A percentile compares a stretch with the other conserved stretches of the same genome.
Evolutionary conservation across 1,140 invertebrate species (phyloP).

Genomic region (Conus ventricosus): DNA sequence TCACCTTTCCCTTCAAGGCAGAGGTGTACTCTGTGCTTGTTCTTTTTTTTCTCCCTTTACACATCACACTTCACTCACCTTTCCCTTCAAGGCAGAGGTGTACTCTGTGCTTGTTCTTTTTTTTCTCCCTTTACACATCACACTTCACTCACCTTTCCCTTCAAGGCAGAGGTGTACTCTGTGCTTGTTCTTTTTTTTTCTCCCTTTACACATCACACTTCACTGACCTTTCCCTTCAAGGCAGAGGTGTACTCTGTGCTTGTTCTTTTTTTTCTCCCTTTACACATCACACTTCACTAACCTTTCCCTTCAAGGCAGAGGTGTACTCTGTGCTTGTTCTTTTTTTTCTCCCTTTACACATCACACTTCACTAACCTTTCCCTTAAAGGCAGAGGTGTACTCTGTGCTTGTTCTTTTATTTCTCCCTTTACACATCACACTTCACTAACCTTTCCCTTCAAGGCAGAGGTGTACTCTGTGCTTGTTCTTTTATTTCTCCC

Average conservation of each 20-base stretch:
- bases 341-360: too few relatives aligned
- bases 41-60: too few relatives aligned
- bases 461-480: too few relatives aligned
- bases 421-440: neutral
- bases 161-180: neutral
- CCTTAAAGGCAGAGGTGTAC: constrained; percentile 33
- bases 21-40: too few relatives aligned
- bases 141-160: constrained; percentile 59
- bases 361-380: constrained; percentile 55
- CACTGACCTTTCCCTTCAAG: constrained; percentile 60
- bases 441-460: constrained; percentile 60
- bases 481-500: too few relatives aligned
- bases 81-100: constrained; percentile 43
- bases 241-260: too few relatives aligned
- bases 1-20: constrained; percentile 55
- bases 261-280: too few relatives aligned
- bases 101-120: too few relatives aligned
- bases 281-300: constrained; percentile 46
- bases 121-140: neutral
- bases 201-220: neutral
- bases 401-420: too few relatives aligned
- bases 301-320: constrained; percentile 49
- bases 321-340: too few relatives aligned
- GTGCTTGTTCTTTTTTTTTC: too few relatives aligned
- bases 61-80: constrained; percentile 52